Conservation (phyloP, 1,140 invertebrate species). For the Rhysida immarginata region DNA sequence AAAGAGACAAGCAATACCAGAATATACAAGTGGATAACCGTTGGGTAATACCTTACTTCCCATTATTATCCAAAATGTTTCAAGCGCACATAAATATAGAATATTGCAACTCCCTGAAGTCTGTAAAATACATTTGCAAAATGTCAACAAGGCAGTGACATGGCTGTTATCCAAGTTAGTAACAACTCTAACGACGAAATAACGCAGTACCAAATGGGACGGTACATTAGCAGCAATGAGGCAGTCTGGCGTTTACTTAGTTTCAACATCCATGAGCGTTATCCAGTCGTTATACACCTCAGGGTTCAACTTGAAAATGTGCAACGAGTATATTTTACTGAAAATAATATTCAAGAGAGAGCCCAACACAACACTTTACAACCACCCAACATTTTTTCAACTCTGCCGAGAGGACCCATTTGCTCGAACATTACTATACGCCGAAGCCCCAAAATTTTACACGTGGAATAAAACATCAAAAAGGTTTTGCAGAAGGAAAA, state of each 20-base stretch:
- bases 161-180: conserved; percentile 15
- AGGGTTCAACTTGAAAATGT: conserved; percentile 13
- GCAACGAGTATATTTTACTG: conserved; percentile 20
- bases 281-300: conserved; percentile 4
- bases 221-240: conserved; percentile 13
- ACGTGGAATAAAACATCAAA: conserved; percentile 24
- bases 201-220: conserved; percentile 10
- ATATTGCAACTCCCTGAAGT: conserved; percentile 20
- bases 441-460: conserved; percentile 27
- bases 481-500: conserved; percentile 18
- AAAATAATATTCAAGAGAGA: conserved; percentile 10
- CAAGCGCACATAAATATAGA: conserved; percentile 26
- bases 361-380: conserved; percentile 3
- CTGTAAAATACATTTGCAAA: conserved; percentile 12
- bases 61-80: conserved; percentile 32
- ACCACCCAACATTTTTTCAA: conserved; percentile 7
- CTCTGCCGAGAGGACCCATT: conserved; percentile 19
- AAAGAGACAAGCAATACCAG: neutral
- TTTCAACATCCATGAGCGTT: neutral
- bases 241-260: conserved; percentile 12
- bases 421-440: conserved; percentile 27
- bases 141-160: conserved; percentile 5
- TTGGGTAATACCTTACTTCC: conserved; percentile 38
- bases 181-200: conserved; percentile 14
- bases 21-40: conserved; percentile 28